Base-by-base conservation (phyloP, 2,113 vertebrate genomes). In the Rhipidura dahli region DNA sequence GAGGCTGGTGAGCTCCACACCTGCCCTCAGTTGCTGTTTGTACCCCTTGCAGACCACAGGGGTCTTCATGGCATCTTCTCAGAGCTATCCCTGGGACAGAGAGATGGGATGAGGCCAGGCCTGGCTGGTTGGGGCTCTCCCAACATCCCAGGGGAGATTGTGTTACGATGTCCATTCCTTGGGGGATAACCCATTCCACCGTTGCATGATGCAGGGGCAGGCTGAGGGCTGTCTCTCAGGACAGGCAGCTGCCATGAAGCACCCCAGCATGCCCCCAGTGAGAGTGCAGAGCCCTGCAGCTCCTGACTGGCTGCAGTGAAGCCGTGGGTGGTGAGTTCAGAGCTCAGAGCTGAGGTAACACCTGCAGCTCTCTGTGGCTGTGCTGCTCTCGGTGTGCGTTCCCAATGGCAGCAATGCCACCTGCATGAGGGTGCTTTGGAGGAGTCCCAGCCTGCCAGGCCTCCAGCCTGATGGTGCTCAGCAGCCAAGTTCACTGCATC, bases 341-440 rank as follows among this genome's bases (percentile, higher is more conserved):
- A 59, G 50, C 1, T 69, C 53, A 83, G 63, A 45, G 61, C 39
- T n/a, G 33, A 92, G 65, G 10, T 22, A 33, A 47, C 87, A 89
- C 35, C 87, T 80, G 80, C 73, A 49, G 2, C 33, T 76, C 42
- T 53, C 78, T 35, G 64, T 69, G 15, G 16, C 50, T 0, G 0
- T 9, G 33, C 33, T 50, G 0, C 1, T 76, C 47, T 71, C 3
- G 0, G 9, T 6, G 28, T 23, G 8, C 0, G 0, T 54, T 49
- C 50, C 76, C 18, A 6, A 18, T 3, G 53, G 51, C 66, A 83
- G 51, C 53, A 42, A 0, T 33, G 63, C 47, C 57, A 27, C 35
- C 33, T 54, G 53, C 37, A 1, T 2, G 33, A 68, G 35, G 19
- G 17, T 1, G 10, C 23, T 33, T 1, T 19, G 63, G 37, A 79